These are phyloP conservation scores for Drosophila pseudotalamancana DNA, from an alignment of 2,888 invertebrate genomes.

Conservation along the genomic window DNA sequence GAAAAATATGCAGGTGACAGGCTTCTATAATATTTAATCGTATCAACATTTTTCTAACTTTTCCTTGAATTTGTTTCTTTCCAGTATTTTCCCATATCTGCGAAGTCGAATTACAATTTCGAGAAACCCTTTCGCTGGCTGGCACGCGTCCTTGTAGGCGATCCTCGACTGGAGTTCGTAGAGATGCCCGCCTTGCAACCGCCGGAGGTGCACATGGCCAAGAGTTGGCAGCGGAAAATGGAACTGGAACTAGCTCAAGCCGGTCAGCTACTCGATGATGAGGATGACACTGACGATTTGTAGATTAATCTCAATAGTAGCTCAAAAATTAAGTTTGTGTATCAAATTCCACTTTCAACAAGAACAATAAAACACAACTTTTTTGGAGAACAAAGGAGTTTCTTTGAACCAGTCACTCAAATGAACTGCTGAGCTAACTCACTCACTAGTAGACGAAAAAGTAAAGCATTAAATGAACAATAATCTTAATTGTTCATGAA, in stretches of 20 bases:
- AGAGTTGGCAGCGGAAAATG: slow-evolving; percentile 95
- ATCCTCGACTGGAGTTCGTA: slow-evolving; percentile 98
- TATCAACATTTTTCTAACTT: neutral
- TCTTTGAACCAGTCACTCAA: too few relatives aligned
- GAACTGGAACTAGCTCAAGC: slow-evolving; percentile 97
- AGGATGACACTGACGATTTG: slow-evolving; percentile 85
- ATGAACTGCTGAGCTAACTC: too few relatives aligned
- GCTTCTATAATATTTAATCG: too few relatives aligned
- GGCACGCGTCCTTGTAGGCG: slow-evolving; percentile 97
- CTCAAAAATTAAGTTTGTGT: neutral
- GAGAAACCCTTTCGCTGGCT: slow-evolving; percentile 99
- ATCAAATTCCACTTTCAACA: neutral
- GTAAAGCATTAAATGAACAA: too few relatives aligned
- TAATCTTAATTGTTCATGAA: too few relatives aligned
- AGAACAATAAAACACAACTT: too few relatives aligned
- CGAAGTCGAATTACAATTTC: slow-evolving; percentile 99
- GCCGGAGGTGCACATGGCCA: slow-evolving; percentile 98
- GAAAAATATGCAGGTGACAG: slow-evolving; percentile 94
- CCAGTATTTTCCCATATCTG: slow-evolving; percentile 99
- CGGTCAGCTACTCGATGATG: slow-evolving; percentile 97
- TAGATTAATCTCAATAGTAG: neutral
- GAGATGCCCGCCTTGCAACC: slow-evolving; percentile 98
- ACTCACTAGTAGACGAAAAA: too few relatives aligned
- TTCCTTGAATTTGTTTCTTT: slow-evolving; percentile 86
- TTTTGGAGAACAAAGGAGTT: too few relatives aligned